These are phyloP conservation scores for Catostylus mosaicus DNA, from an alignment of 30 jellyfish, hydroid and myxozoan species.

Conservation along the genomic window DNA sequence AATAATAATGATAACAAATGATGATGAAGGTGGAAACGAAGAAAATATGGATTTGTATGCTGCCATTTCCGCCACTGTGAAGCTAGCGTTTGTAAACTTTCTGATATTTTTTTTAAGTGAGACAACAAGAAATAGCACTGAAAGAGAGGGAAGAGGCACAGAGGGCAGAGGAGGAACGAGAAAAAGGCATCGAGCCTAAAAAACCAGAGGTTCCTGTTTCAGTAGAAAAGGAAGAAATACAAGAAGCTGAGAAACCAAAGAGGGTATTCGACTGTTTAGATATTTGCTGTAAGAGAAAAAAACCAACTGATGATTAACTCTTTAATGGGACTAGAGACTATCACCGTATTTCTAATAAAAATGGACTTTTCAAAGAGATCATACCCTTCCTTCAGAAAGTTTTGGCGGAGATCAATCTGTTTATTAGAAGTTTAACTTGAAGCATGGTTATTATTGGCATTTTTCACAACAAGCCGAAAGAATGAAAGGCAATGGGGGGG, in stretches of 20 bases:
- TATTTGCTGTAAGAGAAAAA: not conserved
- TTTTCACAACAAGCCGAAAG: too few relatives aligned
- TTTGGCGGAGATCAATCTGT: too few relatives aligned
- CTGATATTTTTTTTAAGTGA: constrained; percentile 25
- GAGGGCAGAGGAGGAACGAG: constrained; percentile 27
- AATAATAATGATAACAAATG: too few relatives aligned
- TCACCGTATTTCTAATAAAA: too few relatives aligned
- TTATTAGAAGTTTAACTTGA: too few relatives aligned
- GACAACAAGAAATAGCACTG: constrained; percentile 47
- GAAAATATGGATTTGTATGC: too few relatives aligned
- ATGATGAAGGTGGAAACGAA: too few relatives aligned
- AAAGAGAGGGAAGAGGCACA: constrained; percentile 36
- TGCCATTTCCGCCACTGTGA: not conserved
- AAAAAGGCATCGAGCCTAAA: constrained; percentile 18
- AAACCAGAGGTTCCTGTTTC: not conserved
- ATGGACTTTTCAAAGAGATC: too few relatives aligned
- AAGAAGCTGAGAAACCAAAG: not conserved
- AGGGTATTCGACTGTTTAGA: not conserved
- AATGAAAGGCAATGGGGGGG: too few relatives aligned
- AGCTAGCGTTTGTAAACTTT: not conserved
- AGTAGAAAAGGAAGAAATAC: constrained; percentile 7
- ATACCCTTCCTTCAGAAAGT: too few relatives aligned
- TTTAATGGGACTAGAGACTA: not conserved
- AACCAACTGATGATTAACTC: not conserved
- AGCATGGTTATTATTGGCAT: too few relatives aligned